Evolutionary conservation across 2,888 invertebrate species (phyloP).

Genomic region (Hypena proboscidalis): DNA sequence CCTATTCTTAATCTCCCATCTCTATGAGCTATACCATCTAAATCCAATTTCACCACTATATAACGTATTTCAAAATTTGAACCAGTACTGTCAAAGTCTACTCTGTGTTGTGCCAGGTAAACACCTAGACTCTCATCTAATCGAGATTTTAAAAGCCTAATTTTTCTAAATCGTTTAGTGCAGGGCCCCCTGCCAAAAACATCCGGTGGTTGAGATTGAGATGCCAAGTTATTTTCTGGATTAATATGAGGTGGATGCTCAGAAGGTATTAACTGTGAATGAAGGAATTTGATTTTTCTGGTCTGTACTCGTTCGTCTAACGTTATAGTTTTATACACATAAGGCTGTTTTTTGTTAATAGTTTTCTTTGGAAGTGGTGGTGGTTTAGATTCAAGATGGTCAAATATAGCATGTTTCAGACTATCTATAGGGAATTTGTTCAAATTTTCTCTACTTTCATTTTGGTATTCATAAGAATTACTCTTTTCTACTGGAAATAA

Average conservation of each 20-base stretch:
- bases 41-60: conserved; percentile 87
- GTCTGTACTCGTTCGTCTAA: conserved; percentile 80
- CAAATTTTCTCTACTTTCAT: conserved; percentile 56
- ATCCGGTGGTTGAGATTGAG: conserved; percentile 61
- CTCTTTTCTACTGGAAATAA: conserved; percentile 74
- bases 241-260: conserved; percentile 67
- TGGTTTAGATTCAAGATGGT: conserved; percentile 73
- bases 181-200: conserved; percentile 85
- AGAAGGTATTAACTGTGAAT: conserved; percentile 71
- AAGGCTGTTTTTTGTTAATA: conserved; percentile 72
- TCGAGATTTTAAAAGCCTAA: conserved; percentile 88
- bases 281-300: conserved; percentile 79
- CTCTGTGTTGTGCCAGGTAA: conserved; percentile 88
- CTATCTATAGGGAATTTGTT: conserved; percentile 50
- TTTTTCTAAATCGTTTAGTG: conserved; percentile 86
- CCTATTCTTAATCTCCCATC: conserved; percentile 93
- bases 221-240: conserved; percentile 62
- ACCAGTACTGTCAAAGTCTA: conserved; percentile 79
- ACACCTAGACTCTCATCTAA: conserved; percentile 89
- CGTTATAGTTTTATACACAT: conserved; percentile 77
- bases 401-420: conserved; percentile 52
- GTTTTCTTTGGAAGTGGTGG: conserved; percentile 80
- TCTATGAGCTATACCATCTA: conserved; percentile 89
- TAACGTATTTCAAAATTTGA: conserved; percentile 86
- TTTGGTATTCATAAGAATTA: conserved; percentile 65